Conservation (phyloP, 2,113 vertebrate genomes). For the Spheniscus mendiculus region DNA sequence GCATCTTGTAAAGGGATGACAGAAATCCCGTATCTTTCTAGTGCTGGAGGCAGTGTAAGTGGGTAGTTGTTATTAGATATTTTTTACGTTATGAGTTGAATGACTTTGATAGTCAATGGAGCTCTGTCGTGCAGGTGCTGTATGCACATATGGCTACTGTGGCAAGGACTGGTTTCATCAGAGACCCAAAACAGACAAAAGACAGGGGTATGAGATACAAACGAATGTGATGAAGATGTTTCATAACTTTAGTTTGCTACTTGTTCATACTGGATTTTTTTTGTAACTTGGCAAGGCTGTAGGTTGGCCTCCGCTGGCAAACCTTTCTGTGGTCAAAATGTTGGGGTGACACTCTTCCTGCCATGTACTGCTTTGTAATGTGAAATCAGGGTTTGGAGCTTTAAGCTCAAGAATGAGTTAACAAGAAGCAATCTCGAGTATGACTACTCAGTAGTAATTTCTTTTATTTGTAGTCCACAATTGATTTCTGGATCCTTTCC, state of each 20-base stretch:
- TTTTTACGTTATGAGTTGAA: accelerated
- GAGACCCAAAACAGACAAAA: background rate
- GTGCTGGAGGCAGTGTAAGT: background rate
- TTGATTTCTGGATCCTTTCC: background rate
- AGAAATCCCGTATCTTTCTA: background rate
- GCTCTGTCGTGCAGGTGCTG: background rate
- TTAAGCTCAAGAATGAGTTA: background rate
- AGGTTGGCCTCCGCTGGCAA: background rate
- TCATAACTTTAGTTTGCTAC: background rate
- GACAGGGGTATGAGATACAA: background rate
- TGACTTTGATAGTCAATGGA: background rate
- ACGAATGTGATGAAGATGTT: accelerated
- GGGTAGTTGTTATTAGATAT: background rate
- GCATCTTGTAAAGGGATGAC: background rate
- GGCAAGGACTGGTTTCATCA: background rate
- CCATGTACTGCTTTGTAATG: background rate
- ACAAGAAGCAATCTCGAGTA: background rate
- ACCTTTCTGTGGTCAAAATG: background rate
- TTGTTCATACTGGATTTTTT: background rate
- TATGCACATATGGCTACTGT: background rate
- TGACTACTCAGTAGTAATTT: background rate
- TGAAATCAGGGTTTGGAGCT: background rate
- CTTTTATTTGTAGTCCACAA: background rate
- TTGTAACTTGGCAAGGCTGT: background rate
- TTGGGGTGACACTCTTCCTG: background rate